Percentiles rank a stretch among this genome's conserved stretches.
These are phyloP conservation scores for Vimba vimba DNA, from an alignment of 2,113 vertebrate species.

Conservation along the genomic window DNA sequence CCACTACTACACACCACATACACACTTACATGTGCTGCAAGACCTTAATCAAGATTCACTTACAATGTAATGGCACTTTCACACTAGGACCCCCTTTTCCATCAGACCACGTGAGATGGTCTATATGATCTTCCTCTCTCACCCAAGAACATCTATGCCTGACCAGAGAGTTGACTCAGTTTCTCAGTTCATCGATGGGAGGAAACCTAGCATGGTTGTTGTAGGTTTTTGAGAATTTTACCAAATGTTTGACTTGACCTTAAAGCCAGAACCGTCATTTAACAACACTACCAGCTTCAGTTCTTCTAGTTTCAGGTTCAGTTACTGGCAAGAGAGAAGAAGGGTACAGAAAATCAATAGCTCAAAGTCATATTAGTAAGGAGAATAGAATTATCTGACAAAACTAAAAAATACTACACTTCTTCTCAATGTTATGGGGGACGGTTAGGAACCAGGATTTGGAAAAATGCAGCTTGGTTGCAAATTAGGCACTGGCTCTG, in stretches of 20 bases:
- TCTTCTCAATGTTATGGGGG: conserved; percentile 51
- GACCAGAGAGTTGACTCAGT: not conserved
- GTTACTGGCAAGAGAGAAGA: conserved; percentile 66
- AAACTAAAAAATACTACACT: conserved; percentile 64
- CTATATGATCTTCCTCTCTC: not conserved
- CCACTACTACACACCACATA: conserved; percentile 17
- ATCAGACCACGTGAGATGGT: not conserved
- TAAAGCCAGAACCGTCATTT: conserved; percentile 62
- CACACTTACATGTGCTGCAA: not conserved
- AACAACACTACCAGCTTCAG: conserved; percentile 54
- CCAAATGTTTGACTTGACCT: conserved; percentile 39
- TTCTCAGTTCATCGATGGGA: not conserved
- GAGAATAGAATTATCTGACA: conserved; percentile 55
- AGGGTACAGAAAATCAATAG: conserved; percentile 63
- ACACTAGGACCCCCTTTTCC: not conserved
- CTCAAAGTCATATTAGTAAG: conserved; percentile 65
- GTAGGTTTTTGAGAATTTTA: not conserved
- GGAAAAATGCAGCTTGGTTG: not conserved
- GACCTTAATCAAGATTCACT: conserved; percentile 26
- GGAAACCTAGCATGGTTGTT: not conserved
- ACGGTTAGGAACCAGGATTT: not conserved
- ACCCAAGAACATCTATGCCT: not conserved
- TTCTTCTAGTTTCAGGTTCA: conserved; percentile 59
- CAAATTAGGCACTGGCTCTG: not conserved
- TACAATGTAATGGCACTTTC: conserved; percentile 21